phyloP scores from a whole-genome alignment of 2,888 invertebrate species.

The Pherbina coryleti region DNA sequence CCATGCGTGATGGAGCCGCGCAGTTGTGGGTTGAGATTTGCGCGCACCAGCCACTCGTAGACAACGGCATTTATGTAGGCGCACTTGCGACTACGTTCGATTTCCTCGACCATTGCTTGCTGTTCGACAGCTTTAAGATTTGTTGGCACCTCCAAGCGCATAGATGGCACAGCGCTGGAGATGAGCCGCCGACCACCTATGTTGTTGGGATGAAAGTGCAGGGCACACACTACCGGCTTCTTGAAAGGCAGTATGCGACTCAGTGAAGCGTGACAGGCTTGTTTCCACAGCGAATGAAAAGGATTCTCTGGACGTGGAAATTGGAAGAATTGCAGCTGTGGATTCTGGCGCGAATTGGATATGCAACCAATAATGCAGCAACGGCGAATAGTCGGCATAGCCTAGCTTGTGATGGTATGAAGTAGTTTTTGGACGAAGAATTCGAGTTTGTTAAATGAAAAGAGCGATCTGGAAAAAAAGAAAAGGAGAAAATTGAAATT shows the following conservation, averaged over 20 bases:
- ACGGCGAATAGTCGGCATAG: conserved; percentile 65
- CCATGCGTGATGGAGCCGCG: conserved; percentile 65
- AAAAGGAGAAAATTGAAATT: background rate
- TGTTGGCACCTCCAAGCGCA: conserved; percentile 62
- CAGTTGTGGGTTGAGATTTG: conserved; percentile 63
- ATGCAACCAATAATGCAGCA: conserved; percentile 66
- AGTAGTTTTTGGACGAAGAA: background rate
- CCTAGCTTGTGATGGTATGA: background rate
- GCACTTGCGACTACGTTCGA: conserved; percentile 64
- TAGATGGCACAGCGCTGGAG: conserved; percentile 61
- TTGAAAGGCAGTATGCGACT: conserved; percentile 65
- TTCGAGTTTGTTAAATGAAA: background rate
- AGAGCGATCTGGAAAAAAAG: conserved; percentile 19
- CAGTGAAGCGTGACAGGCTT: conserved; percentile 66
- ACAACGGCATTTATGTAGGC: conserved; percentile 66
- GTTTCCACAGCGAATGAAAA: conserved; percentile 64
- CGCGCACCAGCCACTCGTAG: conserved; percentile 65
- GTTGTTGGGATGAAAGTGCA: conserved; percentile 64
- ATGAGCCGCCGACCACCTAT: conserved; percentile 63
- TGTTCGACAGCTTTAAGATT: conserved; percentile 63
- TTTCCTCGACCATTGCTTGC: conserved; percentile 63
- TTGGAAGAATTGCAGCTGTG: conserved; percentile 66
- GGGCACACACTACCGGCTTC: conserved; percentile 65
- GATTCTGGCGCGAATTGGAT: conserved; percentile 64
- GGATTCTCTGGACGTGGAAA: conserved; percentile 64